Conservation (phyloP, 1,140 invertebrate genomes). For the Drosophila nikananu region DNA sequence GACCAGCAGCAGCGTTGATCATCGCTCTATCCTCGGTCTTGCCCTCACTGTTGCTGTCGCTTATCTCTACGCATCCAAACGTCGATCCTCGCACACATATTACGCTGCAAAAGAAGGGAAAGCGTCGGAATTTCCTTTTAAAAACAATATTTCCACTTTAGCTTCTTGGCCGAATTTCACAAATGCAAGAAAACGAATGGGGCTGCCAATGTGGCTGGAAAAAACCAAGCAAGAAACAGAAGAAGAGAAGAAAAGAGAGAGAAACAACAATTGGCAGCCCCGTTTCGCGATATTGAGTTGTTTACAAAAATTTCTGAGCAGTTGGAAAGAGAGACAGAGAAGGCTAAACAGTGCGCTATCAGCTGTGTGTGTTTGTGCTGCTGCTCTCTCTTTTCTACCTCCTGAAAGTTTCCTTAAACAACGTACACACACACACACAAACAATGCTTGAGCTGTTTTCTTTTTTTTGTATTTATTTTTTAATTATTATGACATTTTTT, state of each 20-base stretch:
- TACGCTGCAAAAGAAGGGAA: slow-evolving; percentile 43
- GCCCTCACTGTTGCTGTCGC: not conserved
- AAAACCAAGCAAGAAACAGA: slow-evolving; percentile 4
- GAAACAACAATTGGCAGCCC: slow-evolving; percentile 59
- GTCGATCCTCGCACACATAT: slow-evolving; percentile 37
- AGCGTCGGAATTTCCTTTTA: slow-evolving; percentile 26
- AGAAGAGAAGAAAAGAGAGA: not conserved
- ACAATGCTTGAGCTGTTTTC: slow-evolving; percentile 16
- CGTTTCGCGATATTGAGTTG: slow-evolving; percentile 59
- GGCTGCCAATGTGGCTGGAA: slow-evolving; percentile 63
- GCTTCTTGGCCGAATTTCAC: slow-evolving; percentile 62
- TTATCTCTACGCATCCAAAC: slow-evolving; percentile 13
- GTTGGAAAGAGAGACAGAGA: slow-evolving; percentile 19
- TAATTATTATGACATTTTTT: slow-evolving; percentile 43
- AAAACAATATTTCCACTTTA: slow-evolving; percentile 10
- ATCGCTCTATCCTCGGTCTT: slow-evolving; percentile 34
- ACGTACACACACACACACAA: slow-evolving; percentile 23
- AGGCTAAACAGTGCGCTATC: slow-evolving; percentile 19
- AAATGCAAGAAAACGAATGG: slow-evolving; percentile 61
- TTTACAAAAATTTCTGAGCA: slow-evolving; percentile 71
- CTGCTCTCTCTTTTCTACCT: slow-evolving; percentile 9
- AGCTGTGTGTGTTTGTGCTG: slow-evolving; percentile 46
- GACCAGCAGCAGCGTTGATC: slow-evolving; percentile 63
- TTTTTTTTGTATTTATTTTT: not conserved
- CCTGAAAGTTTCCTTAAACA: slow-evolving; percentile 29